A percentile compares a stretch with the other conserved stretches of the same genome.
Evolutionary conservation across 2,797 vertebrate species (phyloP).

Genomic region (Enteromius viviparus): DNA sequence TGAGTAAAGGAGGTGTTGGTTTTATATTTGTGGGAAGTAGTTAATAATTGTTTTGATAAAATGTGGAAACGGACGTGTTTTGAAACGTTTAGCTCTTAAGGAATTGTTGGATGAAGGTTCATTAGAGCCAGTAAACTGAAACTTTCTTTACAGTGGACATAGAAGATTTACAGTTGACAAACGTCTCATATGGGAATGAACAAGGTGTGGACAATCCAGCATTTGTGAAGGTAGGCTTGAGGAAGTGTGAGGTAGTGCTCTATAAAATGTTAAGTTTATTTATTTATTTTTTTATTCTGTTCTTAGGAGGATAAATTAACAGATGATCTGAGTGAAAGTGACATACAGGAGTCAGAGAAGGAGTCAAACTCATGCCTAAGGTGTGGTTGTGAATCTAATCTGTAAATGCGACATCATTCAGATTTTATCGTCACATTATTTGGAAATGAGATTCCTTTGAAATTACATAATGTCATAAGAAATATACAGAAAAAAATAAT

Average conservation of each 20-base stretch:
- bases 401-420: neutral
- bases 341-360: slow-evolving; percentile 44
- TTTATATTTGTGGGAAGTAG: neutral
- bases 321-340: slow-evolving; percentile 39
- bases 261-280: neutral
- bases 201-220: slow-evolving; percentile 70
- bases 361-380: slow-evolving; percentile 69
- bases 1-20: slow-evolving; percentile 40
- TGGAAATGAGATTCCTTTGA: neutral
- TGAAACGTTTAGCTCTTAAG: neutral
- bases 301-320: slow-evolving; percentile 65
- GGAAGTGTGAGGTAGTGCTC: neutral
- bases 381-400: slow-evolving; percentile 62
- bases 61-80: neutral
- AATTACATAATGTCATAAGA: slow-evolving; percentile 9
- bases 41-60: slow-evolving; percentile 11
- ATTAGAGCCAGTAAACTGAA: slow-evolving; percentile 31
- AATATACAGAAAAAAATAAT: neutral
- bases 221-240: slow-evolving; percentile 69
- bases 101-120: neutral
- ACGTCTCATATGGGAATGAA: neutral
- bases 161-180: slow-evolving; percentile 53
- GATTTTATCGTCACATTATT: slow-evolving; percentile 13
- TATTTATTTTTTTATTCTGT: neutral
- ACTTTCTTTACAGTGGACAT: slow-evolving; percentile 68